A percentile compares a stretch with the other conserved stretches of the same genome.
Evolutionary conservation across 2,797 vertebrate genomes (phyloP).

Genomic region (Coranthus polyacanthus): DNA sequence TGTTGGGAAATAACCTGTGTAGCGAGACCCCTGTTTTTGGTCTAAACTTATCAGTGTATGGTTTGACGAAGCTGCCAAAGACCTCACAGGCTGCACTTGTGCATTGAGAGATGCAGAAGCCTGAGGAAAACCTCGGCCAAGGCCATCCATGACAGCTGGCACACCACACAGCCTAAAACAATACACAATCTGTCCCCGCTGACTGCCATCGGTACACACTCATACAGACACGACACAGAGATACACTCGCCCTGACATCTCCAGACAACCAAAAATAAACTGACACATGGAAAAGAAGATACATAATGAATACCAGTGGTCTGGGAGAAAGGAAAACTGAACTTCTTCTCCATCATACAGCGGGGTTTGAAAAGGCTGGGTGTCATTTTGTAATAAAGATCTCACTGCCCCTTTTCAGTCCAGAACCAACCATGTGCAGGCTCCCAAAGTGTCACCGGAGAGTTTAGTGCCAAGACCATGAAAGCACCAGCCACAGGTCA

Average conservation of each 20-base stretch:
- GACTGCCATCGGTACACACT: constrained; percentile 73
- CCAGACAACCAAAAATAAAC: constrained; percentile 81
- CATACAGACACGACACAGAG: constrained; percentile 59
- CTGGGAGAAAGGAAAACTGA: constrained; percentile 67
- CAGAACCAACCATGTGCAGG: constrained; percentile 53
- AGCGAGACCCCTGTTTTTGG: constrained; percentile 32
- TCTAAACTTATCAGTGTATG: constrained; percentile 66
- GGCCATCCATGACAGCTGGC: constrained; percentile 79
- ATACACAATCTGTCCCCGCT: constrained; percentile 78
- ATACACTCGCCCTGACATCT: constrained; percentile 64
- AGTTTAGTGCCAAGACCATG: constrained; percentile 72
- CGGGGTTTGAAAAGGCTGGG: constrained; percentile 9
- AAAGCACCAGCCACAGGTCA: constrained; percentile 82
- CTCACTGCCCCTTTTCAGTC: constrained; percentile 30
- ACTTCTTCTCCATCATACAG: constrained; percentile 46
- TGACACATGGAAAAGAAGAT: constrained; percentile 69
- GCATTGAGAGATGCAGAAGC: constrained; percentile 47
- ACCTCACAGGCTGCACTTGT: constrained; percentile 69
- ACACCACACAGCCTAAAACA: constrained; percentile 72
- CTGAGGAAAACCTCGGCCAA: constrained; percentile 64
- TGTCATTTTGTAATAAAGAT: constrained; percentile 72
- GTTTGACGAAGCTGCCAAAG: constrained; percentile 62
- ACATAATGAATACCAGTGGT: constrained; percentile 79
- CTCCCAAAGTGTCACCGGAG: constrained; percentile 62
- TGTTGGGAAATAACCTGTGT: constrained; percentile 33